Conservation (phyloP, 2,797 vertebrate species). For the Sternarchorhynchus goeldii region DNA sequence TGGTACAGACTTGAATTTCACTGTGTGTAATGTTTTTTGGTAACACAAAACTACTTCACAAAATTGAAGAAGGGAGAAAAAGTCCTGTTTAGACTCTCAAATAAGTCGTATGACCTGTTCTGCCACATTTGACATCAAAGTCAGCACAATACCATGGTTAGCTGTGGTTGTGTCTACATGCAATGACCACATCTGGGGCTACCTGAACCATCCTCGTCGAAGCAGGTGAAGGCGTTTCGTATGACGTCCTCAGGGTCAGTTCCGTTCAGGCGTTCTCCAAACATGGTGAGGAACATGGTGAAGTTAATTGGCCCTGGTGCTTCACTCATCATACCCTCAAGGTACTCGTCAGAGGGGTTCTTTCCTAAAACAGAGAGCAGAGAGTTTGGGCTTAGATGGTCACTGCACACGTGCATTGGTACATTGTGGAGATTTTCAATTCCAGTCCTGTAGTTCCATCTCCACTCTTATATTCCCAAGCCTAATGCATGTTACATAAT, state of each 20-base stretch:
- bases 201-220: constrained; percentile 78
- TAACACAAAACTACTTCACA: too few species aligned
- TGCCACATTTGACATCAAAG: not conserved
- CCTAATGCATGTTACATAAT: too few species aligned
- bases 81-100: too few species aligned
- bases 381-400: not conserved
- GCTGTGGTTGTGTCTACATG: not conserved
- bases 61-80: too few species aligned
- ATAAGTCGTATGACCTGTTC: too few species aligned
- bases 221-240: constrained; percentile 85
- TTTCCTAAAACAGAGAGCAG: constrained; percentile 71
- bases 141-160: not conserved
- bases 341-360: constrained; percentile 83
- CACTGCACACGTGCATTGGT: not conserved
- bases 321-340: constrained; percentile 88
- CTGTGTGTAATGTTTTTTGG: too few species aligned
- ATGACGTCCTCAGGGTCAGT: constrained; percentile 85
- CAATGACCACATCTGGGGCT: not conserved
- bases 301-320: constrained; percentile 86
- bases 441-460: too few species aligned
- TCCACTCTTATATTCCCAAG: too few species aligned
- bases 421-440: too few species aligned
- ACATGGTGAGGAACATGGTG: constrained; percentile 90
- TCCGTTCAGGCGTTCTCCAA: constrained; percentile 84
- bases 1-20: too few species aligned